A percentile compares a stretch with the other conserved stretches of the same genome.
phyloP scores from a whole-genome alignment of 2,888 invertebrate species.

The Agriopis leucophaearia region DNA sequence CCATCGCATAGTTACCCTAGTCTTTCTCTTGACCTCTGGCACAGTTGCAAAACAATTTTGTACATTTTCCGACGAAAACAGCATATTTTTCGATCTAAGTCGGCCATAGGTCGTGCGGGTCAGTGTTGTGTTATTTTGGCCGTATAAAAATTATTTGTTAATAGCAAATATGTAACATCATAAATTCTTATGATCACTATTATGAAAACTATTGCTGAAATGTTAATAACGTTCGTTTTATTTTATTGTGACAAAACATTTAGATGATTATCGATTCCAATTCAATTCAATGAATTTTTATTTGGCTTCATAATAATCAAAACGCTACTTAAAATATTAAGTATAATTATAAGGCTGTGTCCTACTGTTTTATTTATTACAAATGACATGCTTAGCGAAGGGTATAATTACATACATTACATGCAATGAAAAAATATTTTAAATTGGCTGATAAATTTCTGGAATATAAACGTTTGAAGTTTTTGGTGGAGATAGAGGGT shows the following conservation, averaged over 20 bases:
- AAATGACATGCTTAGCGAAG: too few species aligned
- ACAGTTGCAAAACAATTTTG: conserved; percentile 67
- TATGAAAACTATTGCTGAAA: conserved; percentile 27
- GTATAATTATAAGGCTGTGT: too few species aligned
- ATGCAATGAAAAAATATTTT: too few species aligned
- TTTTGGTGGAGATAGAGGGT: too few species aligned
- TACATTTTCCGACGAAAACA: conserved; percentile 69
- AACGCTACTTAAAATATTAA: too few species aligned
- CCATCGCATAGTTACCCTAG: conserved; percentile 18
- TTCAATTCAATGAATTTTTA: not conserved
- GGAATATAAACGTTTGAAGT: too few species aligned
- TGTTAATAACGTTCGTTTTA: conserved; percentile 12
- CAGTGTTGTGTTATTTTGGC: conserved; percentile 39
- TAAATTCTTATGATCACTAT: conserved; percentile 24
- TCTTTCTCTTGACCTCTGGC: conserved; percentile 83
- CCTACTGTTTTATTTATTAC: too few species aligned
- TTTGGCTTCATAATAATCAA: too few species aligned
- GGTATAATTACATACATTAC: too few species aligned
- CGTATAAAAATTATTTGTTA: conserved; percentile 18
- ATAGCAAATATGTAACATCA: conserved; percentile 14
- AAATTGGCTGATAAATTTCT: too few species aligned
- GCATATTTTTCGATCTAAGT: conserved; percentile 61
- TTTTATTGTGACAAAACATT: not conserved
- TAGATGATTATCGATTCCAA: not conserved
- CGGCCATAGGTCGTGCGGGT: conserved; percentile 66